These are phyloP conservation scores for Calliphora vomitoria DNA, from an alignment of 2,888 invertebrate genomes.

Conservation along the genomic window DNA sequence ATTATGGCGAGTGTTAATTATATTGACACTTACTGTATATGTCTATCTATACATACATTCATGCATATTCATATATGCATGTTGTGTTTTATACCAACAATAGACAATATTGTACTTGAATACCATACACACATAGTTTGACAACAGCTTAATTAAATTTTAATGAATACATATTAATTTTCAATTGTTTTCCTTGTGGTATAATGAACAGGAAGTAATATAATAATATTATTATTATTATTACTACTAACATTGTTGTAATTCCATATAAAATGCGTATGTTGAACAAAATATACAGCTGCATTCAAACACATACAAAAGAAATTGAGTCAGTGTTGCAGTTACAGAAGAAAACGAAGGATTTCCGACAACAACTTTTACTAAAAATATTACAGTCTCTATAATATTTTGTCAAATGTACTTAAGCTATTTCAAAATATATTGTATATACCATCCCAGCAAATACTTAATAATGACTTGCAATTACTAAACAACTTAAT, in stretches of 20 bases:
- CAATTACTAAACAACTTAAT: no score
- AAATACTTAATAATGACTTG: no score
- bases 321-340: background rate
- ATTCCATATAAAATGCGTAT: background rate
- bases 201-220: slow-evolving; percentile 69
- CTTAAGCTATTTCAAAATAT: no score
- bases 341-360: background rate
- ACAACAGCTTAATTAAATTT: slow-evolving; percentile 72
- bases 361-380: background rate
- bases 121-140: slow-evolving; percentile 30
- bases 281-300: background rate
- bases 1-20: no score
- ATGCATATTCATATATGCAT: background rate
- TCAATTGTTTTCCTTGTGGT: slow-evolving; percentile 51
- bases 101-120: slow-evolving; percentile 6
- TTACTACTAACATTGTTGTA: background rate
- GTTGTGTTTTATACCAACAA: background rate
- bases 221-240: slow-evolving; percentile 29
- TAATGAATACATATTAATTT: slow-evolving; percentile 67
- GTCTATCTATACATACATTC: no score
- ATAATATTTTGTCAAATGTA: no score
- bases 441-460: no score
- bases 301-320: background rate
- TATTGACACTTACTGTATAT: no score
- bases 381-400: no score